phyloP scores from a whole-genome alignment of 1,140 invertebrate genomes.

The Halesus radiatus region DNA sequence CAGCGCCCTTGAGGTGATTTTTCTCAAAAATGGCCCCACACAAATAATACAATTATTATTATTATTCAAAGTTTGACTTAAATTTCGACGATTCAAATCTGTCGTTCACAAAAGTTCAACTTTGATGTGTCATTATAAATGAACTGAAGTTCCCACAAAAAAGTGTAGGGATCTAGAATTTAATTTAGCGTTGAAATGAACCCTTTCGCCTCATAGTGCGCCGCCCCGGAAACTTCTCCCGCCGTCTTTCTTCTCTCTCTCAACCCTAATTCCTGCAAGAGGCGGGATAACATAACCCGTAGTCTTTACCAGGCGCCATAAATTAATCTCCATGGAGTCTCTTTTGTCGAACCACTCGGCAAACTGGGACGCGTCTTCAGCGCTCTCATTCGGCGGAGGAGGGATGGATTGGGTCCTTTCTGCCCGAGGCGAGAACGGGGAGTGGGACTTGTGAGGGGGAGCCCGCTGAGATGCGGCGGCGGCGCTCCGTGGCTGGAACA shows the following conservation, averaged over 20 bases:
- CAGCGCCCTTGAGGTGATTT: too few relatives aligned
- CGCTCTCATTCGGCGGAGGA: background rate
- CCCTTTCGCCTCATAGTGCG: too few relatives aligned
- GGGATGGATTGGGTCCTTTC: background rate
- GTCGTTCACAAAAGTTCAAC: too few relatives aligned
- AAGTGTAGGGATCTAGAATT: too few relatives aligned
- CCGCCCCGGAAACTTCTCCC: slow-evolving; percentile 6
- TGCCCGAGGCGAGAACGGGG: background rate
- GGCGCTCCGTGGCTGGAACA: slow-evolving; percentile 46
- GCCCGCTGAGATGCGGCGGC: slow-evolving; percentile 33
- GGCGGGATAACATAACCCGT: slow-evolving; percentile 19
- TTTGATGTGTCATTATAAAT: too few relatives aligned
- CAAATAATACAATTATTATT: too few relatives aligned
- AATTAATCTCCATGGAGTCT: slow-evolving; percentile 4
- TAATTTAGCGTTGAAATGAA: too few relatives aligned
- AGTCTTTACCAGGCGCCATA: slow-evolving; percentile 15
- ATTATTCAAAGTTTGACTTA: too few relatives aligned
- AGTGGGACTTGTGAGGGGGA: background rate
- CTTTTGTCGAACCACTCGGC: background rate
- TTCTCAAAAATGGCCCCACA: too few relatives aligned
- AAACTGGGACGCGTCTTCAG: background rate
- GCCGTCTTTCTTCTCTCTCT: background rate
- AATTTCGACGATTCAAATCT: too few relatives aligned
- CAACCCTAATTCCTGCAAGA: slow-evolving; percentile 17
- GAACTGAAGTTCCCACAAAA: too few relatives aligned